A percentile compares a stretch with the other conserved stretches of the same genome.
Conservation (phyloP, 2,113 vertebrate genomes). For the Donacobius atricapilla region DNA sequence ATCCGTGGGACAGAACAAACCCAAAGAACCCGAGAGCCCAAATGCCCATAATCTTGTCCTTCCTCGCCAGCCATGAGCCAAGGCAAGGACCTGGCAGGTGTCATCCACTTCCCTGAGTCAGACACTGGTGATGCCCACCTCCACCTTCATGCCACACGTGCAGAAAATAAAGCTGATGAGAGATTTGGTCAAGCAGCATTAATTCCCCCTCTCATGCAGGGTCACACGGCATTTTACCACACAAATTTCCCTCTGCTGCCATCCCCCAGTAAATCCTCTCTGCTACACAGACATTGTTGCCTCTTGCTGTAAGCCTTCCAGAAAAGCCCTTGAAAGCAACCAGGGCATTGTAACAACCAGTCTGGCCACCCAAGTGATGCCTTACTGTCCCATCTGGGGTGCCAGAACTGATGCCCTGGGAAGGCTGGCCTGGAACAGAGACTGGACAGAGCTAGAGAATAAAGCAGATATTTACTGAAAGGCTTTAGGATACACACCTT, state of each 20-base stretch:
- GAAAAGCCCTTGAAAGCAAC: not conserved
- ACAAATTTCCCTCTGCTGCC: not conserved
- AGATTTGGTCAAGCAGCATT: not conserved
- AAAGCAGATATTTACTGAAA: no score
- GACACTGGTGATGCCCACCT: not conserved
- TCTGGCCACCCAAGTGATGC: not conserved
- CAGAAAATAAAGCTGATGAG: not conserved
- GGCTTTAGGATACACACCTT: no score
- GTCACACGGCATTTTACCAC: fast-evolving
- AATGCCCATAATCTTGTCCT: not conserved
- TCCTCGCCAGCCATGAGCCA: not conserved
- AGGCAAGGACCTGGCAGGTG: not conserved
- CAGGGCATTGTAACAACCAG: not conserved
- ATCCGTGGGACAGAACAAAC: not conserved
- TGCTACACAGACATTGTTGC: not conserved
- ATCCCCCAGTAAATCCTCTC: not conserved
- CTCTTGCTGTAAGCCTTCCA: not conserved
- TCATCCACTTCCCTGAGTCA: not conserved
- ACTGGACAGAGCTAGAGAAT: no score
- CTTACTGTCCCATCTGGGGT: no score
- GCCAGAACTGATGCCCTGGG: no score
- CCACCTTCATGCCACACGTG: not conserved
- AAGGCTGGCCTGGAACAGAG: no score
- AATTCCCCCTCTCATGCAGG: not conserved
- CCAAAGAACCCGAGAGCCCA: no score